These are phyloP conservation scores for Myotis findleyi DNA, from an alignment of 2,797 vertebrate genomes.

Conservation along the genomic window DNA sequence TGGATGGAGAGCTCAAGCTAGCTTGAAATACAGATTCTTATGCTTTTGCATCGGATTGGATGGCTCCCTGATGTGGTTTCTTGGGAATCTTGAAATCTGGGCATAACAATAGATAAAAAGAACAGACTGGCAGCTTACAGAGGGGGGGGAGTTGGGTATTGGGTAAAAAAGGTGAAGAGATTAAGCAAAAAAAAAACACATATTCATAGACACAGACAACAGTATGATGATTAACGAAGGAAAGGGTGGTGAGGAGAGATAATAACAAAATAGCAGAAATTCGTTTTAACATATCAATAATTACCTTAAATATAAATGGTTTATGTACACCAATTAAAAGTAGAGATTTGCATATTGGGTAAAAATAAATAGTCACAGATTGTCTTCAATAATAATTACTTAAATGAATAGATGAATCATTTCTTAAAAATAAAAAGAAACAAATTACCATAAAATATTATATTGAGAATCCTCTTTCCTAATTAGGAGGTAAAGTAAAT, in stretches of 20 bases:
- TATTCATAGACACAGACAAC: not conserved
- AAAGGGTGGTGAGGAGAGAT: not conserved
- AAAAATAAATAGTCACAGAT: not conserved
- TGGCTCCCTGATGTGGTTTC: too few relatives aligned
- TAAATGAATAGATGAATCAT: not conserved
- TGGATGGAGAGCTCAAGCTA: too few relatives aligned
- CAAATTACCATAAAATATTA: slow-evolving; percentile 39
- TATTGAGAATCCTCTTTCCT: not conserved
- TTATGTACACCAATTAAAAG: slow-evolving; percentile 3
- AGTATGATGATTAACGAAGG: not conserved
- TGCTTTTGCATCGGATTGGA: too few relatives aligned
- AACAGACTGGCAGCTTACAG: not conserved
- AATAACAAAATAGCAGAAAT: not conserved
- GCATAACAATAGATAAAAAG: not conserved
- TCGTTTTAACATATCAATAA: not conserved
- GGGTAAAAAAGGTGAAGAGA: not conserved
- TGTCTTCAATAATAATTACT: not conserved
- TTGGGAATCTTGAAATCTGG: too few relatives aligned
- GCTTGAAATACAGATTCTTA: too few relatives aligned
- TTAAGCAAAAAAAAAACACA: not conserved
- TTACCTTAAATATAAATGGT: slow-evolving; percentile 18
- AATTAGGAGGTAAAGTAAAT: slow-evolving; percentile 32
- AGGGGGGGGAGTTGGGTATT: not conserved
- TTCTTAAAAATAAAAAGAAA: not conserved
- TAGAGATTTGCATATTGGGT: not conserved